Base-by-base conservation (phyloP, 2,113 vertebrate genomes). In the Poeciliopsis turrubarensis region DNA sequence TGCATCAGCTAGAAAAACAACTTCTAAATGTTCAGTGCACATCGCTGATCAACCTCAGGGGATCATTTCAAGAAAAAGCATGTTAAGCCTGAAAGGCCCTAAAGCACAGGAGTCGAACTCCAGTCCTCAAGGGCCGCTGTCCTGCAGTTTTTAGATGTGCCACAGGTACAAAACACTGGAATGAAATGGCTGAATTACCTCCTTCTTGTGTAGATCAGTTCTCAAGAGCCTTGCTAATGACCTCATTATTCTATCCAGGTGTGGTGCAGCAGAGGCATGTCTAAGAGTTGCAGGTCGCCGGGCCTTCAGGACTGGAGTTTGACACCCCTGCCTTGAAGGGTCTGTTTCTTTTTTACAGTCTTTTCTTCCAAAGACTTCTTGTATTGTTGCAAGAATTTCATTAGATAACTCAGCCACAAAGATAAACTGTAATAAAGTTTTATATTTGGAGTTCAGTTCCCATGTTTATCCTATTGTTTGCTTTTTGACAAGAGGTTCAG, bases 1-100 rank as follows among this genome's bases (percentile, higher is more conserved):
- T 30, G 27, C 13, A 27, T 62, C 54, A 72, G 29, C n/a, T 32
- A 73, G 65, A 51, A 68, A 27, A 81, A 60, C 29, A 81, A 60
- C 29, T 17, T 64, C 6, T n/a, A n/a, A 11, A 73, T 47, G 39
- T 77, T 51, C 47, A 67, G 63, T 65, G 47, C 15, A 63, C 27
- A n/a, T 3, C 39, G 41, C 65, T 37, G 34, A 37, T 37, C 34
- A 12, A 12, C 34, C 25, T 26, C 26, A 1, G 60, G 57, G n/a
- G 67, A 39, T 66, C 26, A 72, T 83, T 71, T 67, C 29, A 62
- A 19, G 73, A 60, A 1, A 68, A 26, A 0, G 27, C 25, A 26
- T 11, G 11, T 12, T 65, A 26, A 69, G 54, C 54, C 32, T 51
- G 19, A 62, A 73, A 26, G 51, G 32, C 68, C 68, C 39, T 62